Base-by-base conservation (phyloP, 2,888 invertebrate genomes). In the Aradus depressus region DNA sequence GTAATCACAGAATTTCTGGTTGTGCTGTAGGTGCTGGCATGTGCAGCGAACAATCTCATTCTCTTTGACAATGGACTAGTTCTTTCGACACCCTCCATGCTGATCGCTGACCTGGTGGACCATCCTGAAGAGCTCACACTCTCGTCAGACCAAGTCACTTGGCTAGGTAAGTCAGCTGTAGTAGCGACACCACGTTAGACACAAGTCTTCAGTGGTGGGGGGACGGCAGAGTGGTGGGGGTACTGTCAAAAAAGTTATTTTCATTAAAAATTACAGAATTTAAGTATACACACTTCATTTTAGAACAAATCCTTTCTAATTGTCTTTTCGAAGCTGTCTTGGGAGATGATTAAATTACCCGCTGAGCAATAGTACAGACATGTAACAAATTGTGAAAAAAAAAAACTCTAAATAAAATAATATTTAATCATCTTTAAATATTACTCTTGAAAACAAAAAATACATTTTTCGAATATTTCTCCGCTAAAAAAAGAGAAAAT, bases 1-100 rank as follows among this genome's bases (percentile, higher is more conserved):
- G n/a, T 18, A 18, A 37, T 14, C 18, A 16, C 21, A 10, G 2
- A 21, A 2, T 4, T 16, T 10, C 8, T 31, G 32, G 28, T 35
- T 32, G 22, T 22, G 22, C 54, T 60, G 2, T 66, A 75, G 75
- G 68, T 75, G 4, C 48, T 74, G 59, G 76, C 76, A 64, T 74
- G 74, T 51, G 64, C 73, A 10, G 73, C 75, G 1, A 65, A 75
- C 57, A 73, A 76, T 61, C 67, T 75, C 52, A 63, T 76, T 19
- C 65, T 77, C 28, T 65, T 76, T 34, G 75, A 76, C 28, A 65
- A 76, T 43, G 76, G 76, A n/a, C 68, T 76, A 70, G 73, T 75
- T 25, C 67, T 75, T 56, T 74, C 72, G 55, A 75, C 76, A 61
- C 74, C 76, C 8, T 75, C 76, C 0, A 73, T 76, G 67, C 73